Evolutionary conservation across 2,888 invertebrate species (phyloP).

Genomic region (Euzophera pinguis): DNA sequence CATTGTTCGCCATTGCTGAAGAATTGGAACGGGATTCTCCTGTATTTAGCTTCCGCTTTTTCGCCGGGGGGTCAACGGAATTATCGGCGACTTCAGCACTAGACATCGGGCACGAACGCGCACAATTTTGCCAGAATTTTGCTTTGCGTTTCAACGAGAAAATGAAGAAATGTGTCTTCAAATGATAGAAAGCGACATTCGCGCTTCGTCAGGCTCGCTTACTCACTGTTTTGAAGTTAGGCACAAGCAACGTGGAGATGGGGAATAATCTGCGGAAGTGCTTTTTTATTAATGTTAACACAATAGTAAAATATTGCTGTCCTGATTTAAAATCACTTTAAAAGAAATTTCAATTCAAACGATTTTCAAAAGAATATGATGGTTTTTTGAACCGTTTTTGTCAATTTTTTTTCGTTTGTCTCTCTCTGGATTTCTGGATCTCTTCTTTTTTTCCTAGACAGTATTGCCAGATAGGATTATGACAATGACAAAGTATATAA

Average conservation of each 20-base stretch:
- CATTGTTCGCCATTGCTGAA: constrained; percentile 84
- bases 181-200: constrained; percentile 70
- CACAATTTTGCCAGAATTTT: constrained; percentile 79
- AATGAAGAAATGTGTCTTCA: constrained; percentile 69
- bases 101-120: constrained; percentile 93
- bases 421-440: too few species aligned
- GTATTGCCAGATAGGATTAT: too few species aligned
- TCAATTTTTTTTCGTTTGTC: too few species aligned
- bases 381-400: too few species aligned
- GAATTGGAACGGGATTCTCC: constrained; percentile 82
- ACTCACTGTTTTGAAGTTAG: constrained; percentile 77
- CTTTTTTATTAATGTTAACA: too few species aligned
- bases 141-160: constrained; percentile 66
- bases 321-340: too few species aligned
- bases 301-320: too few species aligned
- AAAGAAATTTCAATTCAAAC: too few species aligned
- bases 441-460: too few species aligned
- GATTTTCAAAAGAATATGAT: too few species aligned
- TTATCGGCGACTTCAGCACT: constrained; percentile 94
- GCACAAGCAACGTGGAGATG: constrained; percentile 59
- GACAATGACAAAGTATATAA: too few species aligned
- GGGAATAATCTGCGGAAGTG: constrained; percentile 29
- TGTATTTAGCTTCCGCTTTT: constrained; percentile 91
- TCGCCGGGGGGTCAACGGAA: constrained; percentile 95
- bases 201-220: constrained; percentile 70